phyloP scores from a whole-genome alignment of 1,140 invertebrate species.

The Pristionchus pacificus region DNA sequence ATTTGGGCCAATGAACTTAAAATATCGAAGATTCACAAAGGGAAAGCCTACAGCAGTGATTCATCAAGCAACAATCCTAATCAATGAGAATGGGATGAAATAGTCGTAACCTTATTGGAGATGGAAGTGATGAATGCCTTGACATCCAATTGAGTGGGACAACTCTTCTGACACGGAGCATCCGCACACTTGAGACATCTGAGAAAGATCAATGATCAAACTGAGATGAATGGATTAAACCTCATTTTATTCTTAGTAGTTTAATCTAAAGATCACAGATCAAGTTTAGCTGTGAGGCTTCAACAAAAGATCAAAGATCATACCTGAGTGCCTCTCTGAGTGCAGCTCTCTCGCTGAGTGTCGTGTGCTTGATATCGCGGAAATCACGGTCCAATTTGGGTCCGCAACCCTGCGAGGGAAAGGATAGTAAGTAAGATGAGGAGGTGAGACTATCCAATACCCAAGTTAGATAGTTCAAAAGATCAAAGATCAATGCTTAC shows the following conservation, averaged over 20 bases:
- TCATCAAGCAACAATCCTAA: background rate
- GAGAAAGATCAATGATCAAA: background rate
- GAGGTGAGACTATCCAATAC: background rate
- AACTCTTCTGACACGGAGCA: conserved; percentile 95
- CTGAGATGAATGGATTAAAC: background rate
- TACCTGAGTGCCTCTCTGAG: conserved; percentile 75
- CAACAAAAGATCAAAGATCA: conserved; percentile 13
- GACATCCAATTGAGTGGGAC: conserved; percentile 91
- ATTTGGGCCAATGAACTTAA: conserved; percentile 1
- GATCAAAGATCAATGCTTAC: conserved; percentile 27
- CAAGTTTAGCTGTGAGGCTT: background rate
- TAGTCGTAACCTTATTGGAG: conserved; percentile 73
- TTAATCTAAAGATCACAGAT: background rate
- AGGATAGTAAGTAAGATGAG: background rate
- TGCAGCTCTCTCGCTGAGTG: conserved; percentile 86
- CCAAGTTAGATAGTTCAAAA: conserved; percentile 10
- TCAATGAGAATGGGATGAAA: background rate
- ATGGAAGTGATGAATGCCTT: conserved; percentile 95
- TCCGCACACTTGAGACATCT: conserved; percentile 94
- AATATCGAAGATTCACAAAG: background rate
- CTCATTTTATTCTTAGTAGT: background rate
- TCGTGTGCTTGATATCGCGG: conserved; percentile 94
- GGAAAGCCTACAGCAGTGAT: background rate
- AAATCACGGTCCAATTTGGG: conserved; percentile 79
- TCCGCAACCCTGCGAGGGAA: conserved; percentile 67